phyloP scores from a whole-genome alignment of 2,797 vertebrate genomes.

The Liparis tanakae region DNA sequence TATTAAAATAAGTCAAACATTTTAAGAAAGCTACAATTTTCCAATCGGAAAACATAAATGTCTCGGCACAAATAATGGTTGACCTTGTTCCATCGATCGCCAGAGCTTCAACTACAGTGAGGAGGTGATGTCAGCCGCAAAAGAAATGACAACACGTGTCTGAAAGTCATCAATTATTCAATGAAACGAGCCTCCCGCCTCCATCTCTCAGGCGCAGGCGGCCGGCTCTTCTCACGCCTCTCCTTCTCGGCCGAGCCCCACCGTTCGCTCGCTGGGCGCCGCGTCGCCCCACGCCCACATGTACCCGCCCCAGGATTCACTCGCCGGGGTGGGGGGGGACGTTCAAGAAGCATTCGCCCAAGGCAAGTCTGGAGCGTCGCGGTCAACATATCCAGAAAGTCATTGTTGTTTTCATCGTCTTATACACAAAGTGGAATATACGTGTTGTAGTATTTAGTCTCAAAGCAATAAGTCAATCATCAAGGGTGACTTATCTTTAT shows the following conservation, averaged over 20 bases:
- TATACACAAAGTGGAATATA: background rate
- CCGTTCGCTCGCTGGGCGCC: slow-evolving; percentile 83
- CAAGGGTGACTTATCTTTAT: background rate
- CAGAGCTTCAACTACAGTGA: background rate
- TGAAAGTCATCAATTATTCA: background rate
- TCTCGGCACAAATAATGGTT: background rate
- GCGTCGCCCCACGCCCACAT: slow-evolving; percentile 81
- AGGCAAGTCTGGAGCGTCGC: slow-evolving; percentile 75
- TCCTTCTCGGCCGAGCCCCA: slow-evolving; percentile 85
- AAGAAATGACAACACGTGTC: slow-evolving; percentile 8
- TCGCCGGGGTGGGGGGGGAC: slow-evolving; percentile 88
- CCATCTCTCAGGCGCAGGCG: slow-evolving; percentile 87
- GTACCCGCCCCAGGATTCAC: slow-evolving; percentile 86
- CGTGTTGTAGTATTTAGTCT: too few species aligned
- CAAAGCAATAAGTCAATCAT: background rate
- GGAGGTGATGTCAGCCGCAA: slow-evolving; percentile 13
- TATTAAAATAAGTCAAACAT: slow-evolving; percentile 12
- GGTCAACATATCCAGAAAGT: background rate
- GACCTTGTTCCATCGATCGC: background rate
- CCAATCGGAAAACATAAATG: background rate
- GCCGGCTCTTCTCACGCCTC: slow-evolving; percentile 89
- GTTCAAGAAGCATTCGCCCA: slow-evolving; percentile 91
- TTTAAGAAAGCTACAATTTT: slow-evolving; percentile 2
- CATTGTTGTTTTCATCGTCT: background rate
- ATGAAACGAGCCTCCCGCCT: background rate